Base-by-base conservation (phyloP, 92 coral and sea anemone species). In the Umimayanthus kanabou region DNA sequence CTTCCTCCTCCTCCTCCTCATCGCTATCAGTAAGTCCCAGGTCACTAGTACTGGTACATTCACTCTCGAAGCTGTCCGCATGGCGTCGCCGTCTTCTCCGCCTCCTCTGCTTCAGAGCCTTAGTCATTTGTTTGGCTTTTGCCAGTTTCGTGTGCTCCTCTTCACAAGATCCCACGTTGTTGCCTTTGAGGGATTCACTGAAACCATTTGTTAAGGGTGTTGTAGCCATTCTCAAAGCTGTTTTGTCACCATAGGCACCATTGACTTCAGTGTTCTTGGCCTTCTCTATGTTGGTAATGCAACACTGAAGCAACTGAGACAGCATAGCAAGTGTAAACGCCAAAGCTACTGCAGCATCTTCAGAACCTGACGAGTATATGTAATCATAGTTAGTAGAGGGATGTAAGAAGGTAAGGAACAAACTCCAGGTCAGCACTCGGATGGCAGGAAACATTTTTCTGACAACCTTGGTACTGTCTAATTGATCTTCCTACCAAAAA, bases 11-110 rank as follows among this genome's bases (percentile, higher is more conserved):
- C 69, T 40, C 74, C 6, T 90, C 94, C 42, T 90, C 96, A 23
- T 85, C 95, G 20, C 96, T 93, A 80, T 86, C 89, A 45, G 93
- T 85, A 47, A 87, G 91, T 5, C 90, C 95, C 25, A 76, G 88
- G 65, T 97, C 99, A 77, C 98, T 97, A 30, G 93, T 93, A 81
- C 99, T 97, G 11, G 91, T 94, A 72, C 94, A 91, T 71, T 93
- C 90, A 61, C 96, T 94, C 72, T 91, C 96, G 37, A 91, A 88
- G 76, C 98, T 94, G 92, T 89, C 90, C 66, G 85, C 73, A 66
- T 93, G 91, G 29, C 90, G 91, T 7, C 93, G 91, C 47, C 96
- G 89, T 11, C 98, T 93, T 61, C 99, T 71, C 80, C 99, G 88
- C 22, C 99, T 93, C 80, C 98, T 90, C 49, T 93, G 94, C 80